Evolutionary conservation across 1,140 invertebrate species (phyloP), one percentile per base, ranked within the genome.

Genomic region (Apis cerana): DNA sequence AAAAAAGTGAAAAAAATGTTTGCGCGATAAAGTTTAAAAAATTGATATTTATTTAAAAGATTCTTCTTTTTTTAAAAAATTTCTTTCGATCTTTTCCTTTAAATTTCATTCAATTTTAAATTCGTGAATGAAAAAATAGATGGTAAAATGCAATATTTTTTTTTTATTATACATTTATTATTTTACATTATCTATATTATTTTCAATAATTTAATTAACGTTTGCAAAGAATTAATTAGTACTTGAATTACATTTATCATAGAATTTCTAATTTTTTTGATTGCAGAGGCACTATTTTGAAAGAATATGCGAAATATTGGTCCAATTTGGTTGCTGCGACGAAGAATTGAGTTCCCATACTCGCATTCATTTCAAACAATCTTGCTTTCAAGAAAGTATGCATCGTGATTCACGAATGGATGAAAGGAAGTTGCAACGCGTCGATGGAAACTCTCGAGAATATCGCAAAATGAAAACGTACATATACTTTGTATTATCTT

Each of bases 231-330:
- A 43, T 43, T 43, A 43, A 43, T 43, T 43, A 43, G 5, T 43
- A 43, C 5, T 27, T 62, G 27, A 62, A 17, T 27, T 8, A 62
- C 13, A 15, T 62, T 27, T 62, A 2, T 15, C 15, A 1, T 17
- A 1, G 27, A 27, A 62, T 62, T 11, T n/a, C 2, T 65, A 13
- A 43, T 70, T 23, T 62, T 89, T 91, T 90, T 92, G 85, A 84
- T 96, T 96, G 67, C 95, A 97, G 96, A 50, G 96, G 96, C 71
- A 96, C 96, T 13, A 94, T 97, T 50, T 89, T 97, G 75, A 96
- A 97, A 92, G 95, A 96, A 67, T 97, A 97, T 89, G 95, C 95
- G 19, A 96, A 95, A 19, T 97, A 96, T 90, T 97, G 97, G 97
- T 95, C 96, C 27, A 95, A 97, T 64, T 70, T 94, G 54, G 87